Conservation (phyloP, 2,113 vertebrate species). For the Diadophis punctatus region DNA sequence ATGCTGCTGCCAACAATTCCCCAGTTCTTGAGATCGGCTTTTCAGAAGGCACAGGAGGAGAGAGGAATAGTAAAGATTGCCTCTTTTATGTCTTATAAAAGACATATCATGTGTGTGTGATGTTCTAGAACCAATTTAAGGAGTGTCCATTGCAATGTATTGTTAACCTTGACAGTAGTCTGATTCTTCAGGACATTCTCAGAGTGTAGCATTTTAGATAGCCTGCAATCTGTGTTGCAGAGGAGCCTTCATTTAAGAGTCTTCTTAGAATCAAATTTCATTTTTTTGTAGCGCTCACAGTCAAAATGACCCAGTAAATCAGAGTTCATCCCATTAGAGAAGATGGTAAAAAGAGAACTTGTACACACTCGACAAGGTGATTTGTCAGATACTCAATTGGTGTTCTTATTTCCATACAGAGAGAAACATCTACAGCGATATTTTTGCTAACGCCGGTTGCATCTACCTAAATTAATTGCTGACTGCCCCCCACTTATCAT, state of each 20-base stretch:
- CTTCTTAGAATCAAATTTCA: constrained; percentile 14
- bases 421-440: constrained; percentile 16
- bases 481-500: constrained; percentile 36
- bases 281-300: constrained; percentile 2
- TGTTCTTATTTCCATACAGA: constrained; percentile 29
- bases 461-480: constrained; percentile 41
- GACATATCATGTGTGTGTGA: not conserved
- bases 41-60: not conserved
- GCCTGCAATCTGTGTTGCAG: not conserved
- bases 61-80: not conserved
- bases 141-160: not conserved
- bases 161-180: not conserved
- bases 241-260: constrained; percentile 19
- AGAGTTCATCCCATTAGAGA: not conserved
- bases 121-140: not conserved
- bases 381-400: constrained; percentile 26
- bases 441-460: not conserved
- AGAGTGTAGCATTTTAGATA: not conserved
- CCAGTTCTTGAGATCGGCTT: not conserved
- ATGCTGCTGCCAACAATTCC: not conserved
- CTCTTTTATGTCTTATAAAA: not conserved
- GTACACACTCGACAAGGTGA: not conserved
- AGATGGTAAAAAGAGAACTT: constrained; percentile 9
- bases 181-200: not conserved
- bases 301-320: not conserved